These are phyloP conservation scores for Apus apus DNA, from an alignment of 2,113 vertebrate genomes.

Conservation along the genomic window DNA sequence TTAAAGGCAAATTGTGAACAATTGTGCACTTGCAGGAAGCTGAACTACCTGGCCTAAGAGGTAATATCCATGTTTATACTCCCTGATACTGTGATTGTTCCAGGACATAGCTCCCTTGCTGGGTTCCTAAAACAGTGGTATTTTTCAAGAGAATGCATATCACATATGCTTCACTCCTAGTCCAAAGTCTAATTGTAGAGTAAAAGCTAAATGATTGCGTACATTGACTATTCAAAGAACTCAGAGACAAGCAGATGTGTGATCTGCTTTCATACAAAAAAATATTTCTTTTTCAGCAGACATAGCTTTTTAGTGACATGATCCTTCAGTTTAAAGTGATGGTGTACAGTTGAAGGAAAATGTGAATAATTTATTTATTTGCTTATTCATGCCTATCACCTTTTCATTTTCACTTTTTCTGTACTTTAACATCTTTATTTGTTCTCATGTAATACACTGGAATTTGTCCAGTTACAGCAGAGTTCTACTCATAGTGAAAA, in stretches of 20 bases:
- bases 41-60: background rate
- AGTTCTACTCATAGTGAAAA: background rate
- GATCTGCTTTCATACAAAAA: slow-evolving; percentile 46
- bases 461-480: background rate
- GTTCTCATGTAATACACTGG: background rate
- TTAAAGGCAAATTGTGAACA: background rate
- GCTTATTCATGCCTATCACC: background rate
- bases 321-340: background rate
- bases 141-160: background rate
- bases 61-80: background rate
- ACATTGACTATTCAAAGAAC: slow-evolving; percentile 22
- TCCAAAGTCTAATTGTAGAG: background rate
- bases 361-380: slow-evolving; percentile 1
- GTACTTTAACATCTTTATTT: background rate
- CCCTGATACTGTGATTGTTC: background rate
- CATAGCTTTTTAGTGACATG: background rate
- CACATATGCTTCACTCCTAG: background rate
- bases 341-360: slow-evolving; percentile 1
- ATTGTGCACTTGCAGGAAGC: background rate
- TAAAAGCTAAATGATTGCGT: slow-evolving; percentile 27
- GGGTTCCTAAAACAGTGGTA: background rate
- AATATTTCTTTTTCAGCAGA: background rate
- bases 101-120: background rate
- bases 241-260: slow-evolving; percentile 32
- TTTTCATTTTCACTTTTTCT: slow-evolving; percentile 8